Evolutionary conservation across 2,888 invertebrate genomes (phyloP).

Genomic region (Reticulitermes lucifugus): DNA sequence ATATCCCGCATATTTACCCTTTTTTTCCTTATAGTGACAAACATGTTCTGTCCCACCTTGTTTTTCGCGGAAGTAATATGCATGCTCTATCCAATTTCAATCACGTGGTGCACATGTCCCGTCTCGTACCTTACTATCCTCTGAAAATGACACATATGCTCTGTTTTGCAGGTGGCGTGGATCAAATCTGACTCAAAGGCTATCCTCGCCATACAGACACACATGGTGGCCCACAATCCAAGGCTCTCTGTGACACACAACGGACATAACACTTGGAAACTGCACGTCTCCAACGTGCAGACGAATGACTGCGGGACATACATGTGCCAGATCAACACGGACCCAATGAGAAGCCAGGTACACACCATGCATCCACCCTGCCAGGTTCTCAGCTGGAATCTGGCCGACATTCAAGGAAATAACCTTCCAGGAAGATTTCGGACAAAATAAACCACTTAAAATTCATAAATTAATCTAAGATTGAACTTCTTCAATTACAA

Average conservation of each 20-base stretch:
- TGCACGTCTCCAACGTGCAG: constrained; percentile 90
- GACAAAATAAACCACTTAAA: no score
- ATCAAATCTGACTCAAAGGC: constrained; percentile 92
- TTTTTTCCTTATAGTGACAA: not conserved
- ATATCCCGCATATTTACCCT: not conserved
- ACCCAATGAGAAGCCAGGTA: constrained; percentile 91
- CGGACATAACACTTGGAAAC: constrained; percentile 93
- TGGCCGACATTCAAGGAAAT: no score
- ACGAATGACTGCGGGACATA: constrained; percentile 93
- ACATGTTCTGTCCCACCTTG: no score
- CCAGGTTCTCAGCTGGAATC: no score
- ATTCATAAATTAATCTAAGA: no score
- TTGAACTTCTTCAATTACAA: no score
- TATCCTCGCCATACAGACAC: constrained; percentile 89
- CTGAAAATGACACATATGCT: not conserved
- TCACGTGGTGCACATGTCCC: no score
- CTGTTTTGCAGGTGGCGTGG: constrained; percentile 82
- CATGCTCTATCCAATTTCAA: not conserved
- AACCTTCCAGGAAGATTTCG: no score
- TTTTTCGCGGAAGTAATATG: not conserved
- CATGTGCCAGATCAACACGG: constrained; percentile 95
- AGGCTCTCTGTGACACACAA: constrained; percentile 90
- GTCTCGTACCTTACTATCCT: not conserved
- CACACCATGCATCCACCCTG: constrained; percentile 57
- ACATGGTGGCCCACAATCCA: constrained; percentile 89